Base-by-base conservation (phyloP, 2,113 vertebrate genomes). In the Dascyllus trimaculatus region DNA sequence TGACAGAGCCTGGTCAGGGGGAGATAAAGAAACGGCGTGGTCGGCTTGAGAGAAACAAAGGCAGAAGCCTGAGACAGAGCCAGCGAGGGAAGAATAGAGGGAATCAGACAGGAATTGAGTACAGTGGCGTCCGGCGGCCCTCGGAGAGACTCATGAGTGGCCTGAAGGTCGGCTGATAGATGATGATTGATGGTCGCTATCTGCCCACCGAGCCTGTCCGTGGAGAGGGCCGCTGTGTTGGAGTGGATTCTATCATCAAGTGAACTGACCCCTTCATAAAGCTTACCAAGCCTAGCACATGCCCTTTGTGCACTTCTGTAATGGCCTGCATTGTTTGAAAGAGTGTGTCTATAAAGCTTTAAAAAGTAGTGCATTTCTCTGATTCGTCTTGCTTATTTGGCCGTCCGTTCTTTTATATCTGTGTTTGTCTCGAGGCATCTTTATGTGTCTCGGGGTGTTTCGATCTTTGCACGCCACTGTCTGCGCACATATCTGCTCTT, bases 111-210 rank as follows among this genome's bases (percentile, higher is more conserved):
- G 86, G 79, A 85, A 85, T 80, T 75, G 69, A 88, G 82, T 63
- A 78, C 88, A 74, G 81, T n/a, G 15, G 63, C 9, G 57, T 76
- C 67, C 25, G 10, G 49, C 11, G 65, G 4, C 66, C 75, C 65
- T 62, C 25, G 1, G 81, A 82, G 78, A 80, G 69, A 75, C 21
- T 25, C 6, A 19, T 2, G 11, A 79, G 71, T 58, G 71, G 52
- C 90, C 84, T 64, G 78, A 85, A 90, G 91, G 85, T 90, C 71
- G 43, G 54, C 82, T 77, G 87, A 85, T 73, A 72, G 82, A 91
- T 84, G 85, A 74, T 82, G 92, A 92, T 87, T 79, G 85, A 92
- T 88, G 88, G 78, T 82, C 9, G 65, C 84, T 83, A 53, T 86
- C 77, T 52, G 81, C 57, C 29, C 81, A 60, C 59, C 4, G 4